These are phyloP conservation scores for Chrysotoxum bicinctum DNA, from an alignment of 2,888 invertebrate species.

Conservation along the genomic window DNA sequence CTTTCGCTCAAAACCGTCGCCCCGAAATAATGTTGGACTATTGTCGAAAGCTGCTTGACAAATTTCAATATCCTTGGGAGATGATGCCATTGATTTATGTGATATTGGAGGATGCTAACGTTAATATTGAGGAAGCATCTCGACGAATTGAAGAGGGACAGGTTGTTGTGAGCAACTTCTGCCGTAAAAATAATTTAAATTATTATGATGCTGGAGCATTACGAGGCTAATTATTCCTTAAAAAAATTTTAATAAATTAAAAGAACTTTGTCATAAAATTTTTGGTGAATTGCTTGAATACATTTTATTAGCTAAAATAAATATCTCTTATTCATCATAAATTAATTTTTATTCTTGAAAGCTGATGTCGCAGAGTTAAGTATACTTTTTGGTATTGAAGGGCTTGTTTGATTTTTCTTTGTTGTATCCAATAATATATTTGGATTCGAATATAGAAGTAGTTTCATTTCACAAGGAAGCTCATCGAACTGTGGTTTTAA, in stretches of 20 bases:
- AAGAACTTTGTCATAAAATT: background rate
- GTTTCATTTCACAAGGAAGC: background rate
- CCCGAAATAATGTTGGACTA: slow-evolving; percentile 8
- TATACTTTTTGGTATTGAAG: background rate
- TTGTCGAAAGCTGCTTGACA: slow-evolving; percentile 88
- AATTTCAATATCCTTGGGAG: slow-evolving; percentile 90
- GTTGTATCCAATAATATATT: background rate
- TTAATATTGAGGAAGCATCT: slow-evolving; percentile 88
- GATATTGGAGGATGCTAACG: slow-evolving; percentile 88
- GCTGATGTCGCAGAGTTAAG: background rate
- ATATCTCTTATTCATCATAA: slow-evolving; percentile 1
- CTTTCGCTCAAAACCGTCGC: background rate
- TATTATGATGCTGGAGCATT: slow-evolving; percentile 89
- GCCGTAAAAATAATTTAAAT: slow-evolving; percentile 88
- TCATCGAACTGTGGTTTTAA: background rate
- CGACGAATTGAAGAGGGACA: slow-evolving; percentile 89
- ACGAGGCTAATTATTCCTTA: slow-evolving; percentile 82
- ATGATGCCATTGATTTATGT: slow-evolving; percentile 91
- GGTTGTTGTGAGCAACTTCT: slow-evolving; percentile 88
- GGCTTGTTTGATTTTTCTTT: background rate
- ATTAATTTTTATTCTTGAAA: background rate
- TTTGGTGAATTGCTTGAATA: slow-evolving; percentile 1
- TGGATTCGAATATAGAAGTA: background rate
- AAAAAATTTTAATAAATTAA: background rate
- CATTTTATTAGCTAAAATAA: background rate